phyloP scores from a whole-genome alignment of 2,888 invertebrate species.

The Athalia circularis region DNA sequence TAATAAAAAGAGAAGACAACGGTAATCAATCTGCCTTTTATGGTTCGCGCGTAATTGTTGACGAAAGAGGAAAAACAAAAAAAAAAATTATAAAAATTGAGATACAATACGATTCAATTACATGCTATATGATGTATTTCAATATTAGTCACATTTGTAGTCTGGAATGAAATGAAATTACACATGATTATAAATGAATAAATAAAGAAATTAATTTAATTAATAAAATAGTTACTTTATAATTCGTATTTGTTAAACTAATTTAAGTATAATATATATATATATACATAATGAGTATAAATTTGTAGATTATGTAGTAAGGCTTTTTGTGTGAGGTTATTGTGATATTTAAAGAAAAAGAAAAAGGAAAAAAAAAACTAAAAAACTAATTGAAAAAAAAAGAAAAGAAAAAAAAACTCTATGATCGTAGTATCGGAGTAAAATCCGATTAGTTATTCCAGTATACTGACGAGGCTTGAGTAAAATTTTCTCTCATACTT shows the following conservation, averaged over 20 bases:
- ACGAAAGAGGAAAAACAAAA: slow-evolving; percentile 3
- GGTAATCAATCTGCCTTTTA: slow-evolving; percentile 41
- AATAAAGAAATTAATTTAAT: not conserved
- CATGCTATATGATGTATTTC: too few species aligned
- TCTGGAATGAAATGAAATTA: not conserved
- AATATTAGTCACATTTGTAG: too few species aligned
- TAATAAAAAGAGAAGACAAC: slow-evolving; percentile 29
- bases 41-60: slow-evolving; percentile 34
- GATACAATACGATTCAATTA: too few species aligned
- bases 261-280: slow-evolving; percentile 30
- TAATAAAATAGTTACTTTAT: slow-evolving; percentile 14
- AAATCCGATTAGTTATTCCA: slow-evolving; percentile 53
- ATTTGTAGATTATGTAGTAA: slow-evolving; percentile 55
- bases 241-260: slow-evolving; percentile 35
- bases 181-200: not conserved
- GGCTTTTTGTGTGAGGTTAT: slow-evolving; percentile 73
- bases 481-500: slow-evolving; percentile 56
- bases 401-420: slow-evolving; percentile 44
- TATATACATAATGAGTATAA: slow-evolving; percentile 1
- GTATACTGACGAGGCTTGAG: slow-evolving; percentile 65
- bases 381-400: slow-evolving; percentile 58
- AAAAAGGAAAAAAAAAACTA: slow-evolving; percentile 42
- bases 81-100: not conserved
- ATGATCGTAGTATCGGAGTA: slow-evolving; percentile 47
- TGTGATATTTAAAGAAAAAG: slow-evolving; percentile 68